Evolutionary conservation across 2,113 vertebrate genomes (phyloP).

Genomic region (Caranx ignobilis): DNA sequence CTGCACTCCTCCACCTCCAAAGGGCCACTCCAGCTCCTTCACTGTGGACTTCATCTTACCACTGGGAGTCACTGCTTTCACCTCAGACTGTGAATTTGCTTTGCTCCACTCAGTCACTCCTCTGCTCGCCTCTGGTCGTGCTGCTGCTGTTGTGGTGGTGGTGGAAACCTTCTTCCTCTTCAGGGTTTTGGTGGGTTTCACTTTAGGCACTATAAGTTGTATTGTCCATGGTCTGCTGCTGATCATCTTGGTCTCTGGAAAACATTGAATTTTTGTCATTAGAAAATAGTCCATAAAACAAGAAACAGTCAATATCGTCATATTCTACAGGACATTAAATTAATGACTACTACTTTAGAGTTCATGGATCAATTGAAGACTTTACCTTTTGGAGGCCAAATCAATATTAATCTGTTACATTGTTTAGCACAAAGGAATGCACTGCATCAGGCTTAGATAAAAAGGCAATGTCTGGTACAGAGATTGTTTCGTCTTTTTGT

Average conservation of each 20-base stretch:
- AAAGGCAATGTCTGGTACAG: background rate
- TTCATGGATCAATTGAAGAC: background rate
- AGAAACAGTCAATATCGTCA: too few relatives aligned
- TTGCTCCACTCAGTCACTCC: background rate
- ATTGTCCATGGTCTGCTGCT: conserved; percentile 73
- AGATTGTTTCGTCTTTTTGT: too few relatives aligned
- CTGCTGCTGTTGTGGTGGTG: background rate
- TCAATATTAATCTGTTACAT: too few relatives aligned
- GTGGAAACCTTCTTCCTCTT: conserved; percentile 16
- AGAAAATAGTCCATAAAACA: background rate
- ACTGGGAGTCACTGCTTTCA: fast-evolving
- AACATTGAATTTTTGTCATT: background rate
- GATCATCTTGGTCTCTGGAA: conserved; percentile 56
- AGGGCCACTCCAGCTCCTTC: conserved; percentile 27
- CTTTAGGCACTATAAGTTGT: conserved; percentile 39
- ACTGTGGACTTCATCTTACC: background rate
- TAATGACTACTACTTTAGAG: background rate
- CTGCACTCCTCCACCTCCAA: conserved; percentile 36
- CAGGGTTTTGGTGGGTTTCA: background rate
- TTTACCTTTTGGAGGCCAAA: background rate
- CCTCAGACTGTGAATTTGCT: background rate
- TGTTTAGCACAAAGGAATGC: too few relatives aligned
- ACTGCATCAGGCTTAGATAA: background rate
- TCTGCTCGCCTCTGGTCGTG: background rate
- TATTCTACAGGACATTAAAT: background rate